These are phyloP conservation scores for Oncorhynchus tshawytscha DNA, from an alignment of 2,113 vertebrate genomes.

Conservation along the genomic window DNA sequence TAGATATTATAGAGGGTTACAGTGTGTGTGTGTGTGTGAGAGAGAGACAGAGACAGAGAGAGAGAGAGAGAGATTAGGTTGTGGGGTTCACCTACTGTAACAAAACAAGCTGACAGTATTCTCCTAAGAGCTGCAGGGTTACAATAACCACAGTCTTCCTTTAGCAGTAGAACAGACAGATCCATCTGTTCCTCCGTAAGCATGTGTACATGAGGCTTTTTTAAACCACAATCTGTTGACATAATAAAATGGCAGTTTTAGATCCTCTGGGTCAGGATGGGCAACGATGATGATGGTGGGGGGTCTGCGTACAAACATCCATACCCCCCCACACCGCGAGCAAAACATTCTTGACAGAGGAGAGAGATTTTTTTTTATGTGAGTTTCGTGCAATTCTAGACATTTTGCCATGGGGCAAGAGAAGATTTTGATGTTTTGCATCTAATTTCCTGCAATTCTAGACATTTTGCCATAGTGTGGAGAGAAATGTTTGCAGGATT, in stretches of 20 bases:
- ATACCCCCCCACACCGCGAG: too few relatives aligned
- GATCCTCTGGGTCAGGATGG: constrained; percentile 25
- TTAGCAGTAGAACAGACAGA: constrained; percentile 41
- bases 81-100: constrained; percentile 27
- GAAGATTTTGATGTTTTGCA: too few relatives aligned
- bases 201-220: constrained; percentile 60
- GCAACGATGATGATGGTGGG: too few relatives aligned
- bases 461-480: too few relatives aligned
- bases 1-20: neutral
- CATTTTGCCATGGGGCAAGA: too few relatives aligned
- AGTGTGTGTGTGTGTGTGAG: neutral
- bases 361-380: too few relatives aligned
- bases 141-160: neutral
- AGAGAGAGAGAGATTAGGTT: neutral
- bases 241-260: constrained; percentile 57
- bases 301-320: too few relatives aligned
- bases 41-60: too few relatives aligned
- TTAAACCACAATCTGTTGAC: constrained; percentile 59
- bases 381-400: too few relatives aligned
- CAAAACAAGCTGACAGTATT: constrained; percentile 30
- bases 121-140: neutral
- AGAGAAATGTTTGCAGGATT: too few relatives aligned
- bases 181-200: constrained; percentile 26
- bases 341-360: too few relatives aligned
- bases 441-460: too few relatives aligned